phyloP scores from a whole-genome alignment of 2,113 vertebrate genomes.

The Asarcornis scutulata region DNA sequence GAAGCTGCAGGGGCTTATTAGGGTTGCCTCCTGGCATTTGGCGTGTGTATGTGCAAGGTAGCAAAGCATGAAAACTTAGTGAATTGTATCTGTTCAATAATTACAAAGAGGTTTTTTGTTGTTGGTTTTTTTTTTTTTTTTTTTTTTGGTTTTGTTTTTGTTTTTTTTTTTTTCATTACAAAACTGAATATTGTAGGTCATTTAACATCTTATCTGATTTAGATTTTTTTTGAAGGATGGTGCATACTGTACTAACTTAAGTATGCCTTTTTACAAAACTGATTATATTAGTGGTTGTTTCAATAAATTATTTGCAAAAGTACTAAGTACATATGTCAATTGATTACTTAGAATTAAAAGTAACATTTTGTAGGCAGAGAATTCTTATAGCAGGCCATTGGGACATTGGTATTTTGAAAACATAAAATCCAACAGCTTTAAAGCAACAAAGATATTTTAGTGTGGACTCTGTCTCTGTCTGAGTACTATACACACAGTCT shows the following conservation, averaged over 20 bases:
- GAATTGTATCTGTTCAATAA: background rate
- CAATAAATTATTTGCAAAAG: background rate
- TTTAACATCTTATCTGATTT: background rate
- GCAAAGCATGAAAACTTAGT: background rate
- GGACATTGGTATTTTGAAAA: background rate
- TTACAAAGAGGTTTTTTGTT: background rate
- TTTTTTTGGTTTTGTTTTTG: background rate
- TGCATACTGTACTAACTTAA: background rate
- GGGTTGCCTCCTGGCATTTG: background rate
- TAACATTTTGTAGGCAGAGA: background rate
- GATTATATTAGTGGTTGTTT: background rate
- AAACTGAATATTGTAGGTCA: background rate
- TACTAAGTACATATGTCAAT: background rate
- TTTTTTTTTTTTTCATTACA: background rate
- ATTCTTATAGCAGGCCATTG: background rate
- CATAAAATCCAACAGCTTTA: background rate
- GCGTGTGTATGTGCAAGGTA: background rate
- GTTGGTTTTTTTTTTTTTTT: background rate
- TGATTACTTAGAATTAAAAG: background rate
- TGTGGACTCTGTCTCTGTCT: background rate
- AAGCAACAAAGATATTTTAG: background rate
- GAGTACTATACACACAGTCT: background rate
- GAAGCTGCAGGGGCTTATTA: background rate
- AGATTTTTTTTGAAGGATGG: background rate
- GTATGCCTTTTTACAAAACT: background rate